phyloP scores from a whole-genome alignment of 2,113 vertebrate genomes.

The Lophotis ruficrista region DNA sequence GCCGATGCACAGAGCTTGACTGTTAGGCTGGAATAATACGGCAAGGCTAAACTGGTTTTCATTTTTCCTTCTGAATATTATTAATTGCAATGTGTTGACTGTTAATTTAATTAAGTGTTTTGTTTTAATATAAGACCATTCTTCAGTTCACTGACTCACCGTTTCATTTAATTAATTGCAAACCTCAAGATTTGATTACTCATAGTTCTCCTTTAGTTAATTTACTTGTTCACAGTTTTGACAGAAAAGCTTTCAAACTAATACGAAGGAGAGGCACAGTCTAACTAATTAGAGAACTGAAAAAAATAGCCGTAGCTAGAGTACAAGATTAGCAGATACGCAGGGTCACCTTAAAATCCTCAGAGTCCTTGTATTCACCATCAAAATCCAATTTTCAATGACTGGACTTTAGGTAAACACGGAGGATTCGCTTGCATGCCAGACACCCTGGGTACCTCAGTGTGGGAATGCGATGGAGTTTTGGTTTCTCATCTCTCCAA shows the following conservation, averaged over 20 bases:
- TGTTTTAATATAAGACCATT: slow-evolving; percentile 68
- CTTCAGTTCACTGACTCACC: slow-evolving; percentile 61
- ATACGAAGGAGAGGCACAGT: slow-evolving; percentile 44
- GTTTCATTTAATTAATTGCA: slow-evolving; percentile 76
- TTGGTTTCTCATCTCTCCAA: background rate
- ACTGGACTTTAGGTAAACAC: background rate
- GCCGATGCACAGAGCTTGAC: background rate
- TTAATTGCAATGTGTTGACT: slow-evolving; percentile 67
- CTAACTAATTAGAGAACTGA: slow-evolving; percentile 41
- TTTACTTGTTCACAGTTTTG: slow-evolving; percentile 73
- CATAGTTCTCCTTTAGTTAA: slow-evolving; percentile 68
- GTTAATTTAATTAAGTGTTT: slow-evolving; percentile 76
- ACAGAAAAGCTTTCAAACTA: slow-evolving; percentile 69
- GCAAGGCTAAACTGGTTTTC: slow-evolving; percentile 48
- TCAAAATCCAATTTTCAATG: background rate
- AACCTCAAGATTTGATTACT: slow-evolving; percentile 70
- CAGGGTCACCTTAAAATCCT: slow-evolving; percentile 13
- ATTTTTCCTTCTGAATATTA: slow-evolving; percentile 60
- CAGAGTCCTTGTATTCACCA: background rate
- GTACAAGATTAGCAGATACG: background rate
- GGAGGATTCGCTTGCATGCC: background rate
- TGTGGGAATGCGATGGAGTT: background rate
- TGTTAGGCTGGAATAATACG: slow-evolving; percentile 42
- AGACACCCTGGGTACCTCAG: background rate
- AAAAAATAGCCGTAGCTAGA: background rate